Conservation (phyloP, 2,888 invertebrate genomes). For the Mythimna loreyi region DNA sequence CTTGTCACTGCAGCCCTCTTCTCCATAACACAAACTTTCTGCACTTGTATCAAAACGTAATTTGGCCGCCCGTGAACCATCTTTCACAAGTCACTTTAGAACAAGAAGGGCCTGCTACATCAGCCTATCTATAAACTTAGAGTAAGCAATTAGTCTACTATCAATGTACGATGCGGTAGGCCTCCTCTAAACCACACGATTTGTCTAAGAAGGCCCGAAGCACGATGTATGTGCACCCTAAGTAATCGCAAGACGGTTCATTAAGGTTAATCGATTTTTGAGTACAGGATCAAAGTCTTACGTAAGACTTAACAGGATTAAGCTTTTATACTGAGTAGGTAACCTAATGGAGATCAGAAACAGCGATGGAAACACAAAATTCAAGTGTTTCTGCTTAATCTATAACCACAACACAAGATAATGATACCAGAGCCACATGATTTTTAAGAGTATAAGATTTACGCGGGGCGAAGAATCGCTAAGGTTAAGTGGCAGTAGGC, state of each 20-base stretch:
- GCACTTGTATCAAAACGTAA: too few relatives aligned
- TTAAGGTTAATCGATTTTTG: slow-evolving; percentile 43
- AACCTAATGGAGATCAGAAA: background rate
- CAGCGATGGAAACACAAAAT: background rate
- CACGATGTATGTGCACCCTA: slow-evolving; percentile 18
- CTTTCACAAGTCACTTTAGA: background rate
- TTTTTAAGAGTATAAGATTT: too few relatives aligned
- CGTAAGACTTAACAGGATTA: slow-evolving; percentile 7
- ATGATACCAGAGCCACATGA: background rate
- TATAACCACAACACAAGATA: background rate
- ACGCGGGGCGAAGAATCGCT: too few relatives aligned
- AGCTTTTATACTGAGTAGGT: background rate
- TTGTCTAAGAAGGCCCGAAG: slow-evolving; percentile 35
- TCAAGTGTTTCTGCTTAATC: background rate
- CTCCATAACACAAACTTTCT: too few relatives aligned
- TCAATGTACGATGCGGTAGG: slow-evolving; percentile 42
- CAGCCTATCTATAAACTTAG: slow-evolving; percentile 2
- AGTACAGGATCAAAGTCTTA: slow-evolving; percentile 13
- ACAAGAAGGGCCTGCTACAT: background rate
- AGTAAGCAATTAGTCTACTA: slow-evolving; percentile 40
- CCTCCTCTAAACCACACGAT: slow-evolving; percentile 40
- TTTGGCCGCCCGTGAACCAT: too few relatives aligned
- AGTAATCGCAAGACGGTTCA: slow-evolving; percentile 38
- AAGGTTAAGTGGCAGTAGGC: too few relatives aligned
- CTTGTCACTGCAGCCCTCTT: too few relatives aligned